Base-by-base conservation (phyloP, 1,140 invertebrate genomes). In the Bombus pascuorum region DNA sequence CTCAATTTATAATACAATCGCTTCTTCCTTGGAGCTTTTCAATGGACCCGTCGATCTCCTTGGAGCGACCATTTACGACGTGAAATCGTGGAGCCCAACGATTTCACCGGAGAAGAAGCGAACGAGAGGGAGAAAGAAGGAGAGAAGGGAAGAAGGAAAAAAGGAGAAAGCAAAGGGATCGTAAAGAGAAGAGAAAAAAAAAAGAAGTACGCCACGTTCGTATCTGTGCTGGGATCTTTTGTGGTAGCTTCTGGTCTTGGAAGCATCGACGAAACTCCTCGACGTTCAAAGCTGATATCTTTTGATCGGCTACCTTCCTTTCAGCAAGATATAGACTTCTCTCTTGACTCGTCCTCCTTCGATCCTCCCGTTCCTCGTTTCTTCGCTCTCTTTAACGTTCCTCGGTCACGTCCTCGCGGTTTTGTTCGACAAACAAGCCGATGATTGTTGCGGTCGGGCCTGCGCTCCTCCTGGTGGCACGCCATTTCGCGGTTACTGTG, bases 351-450 rank as follows among this genome's bases (percentile, higher is more conserved):
- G 86, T 85, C 70, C 79, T 85, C 82, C 87, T 79, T 70, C n/a
- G 13, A 42, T 44, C 10, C 39, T n/a, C 72, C 68, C 73, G 66
- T 80, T 57, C 79, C 57, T 86, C 83, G 66, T 88, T 86, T 84
- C 79, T 34, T 87, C 83, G 87, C 84, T 86, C 42, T 78, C 89
- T 84, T 81, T 39, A 59, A 86, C 32, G 13, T 32, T 37, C 37
- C n/a, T 32, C 39, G 80, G 84, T 89, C 87, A 83, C 88, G 65
- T 88, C 77, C 68, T 73, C 86, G 87, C 87, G 86, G 79, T 93
- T 91, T 93, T 91, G 83, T 91, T 87, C 89, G 86, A 82, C 91
- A 90, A 93, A 89, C 91, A 93, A 93, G 92, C 92, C 91, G 83
- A 84, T 87, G 74, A 89, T 81, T 83, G 87, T 90, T 89, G 90